Evolutionary conservation across 2,797 vertebrate genomes (phyloP).

Genomic region (Melanotaenia boesemani): DNA sequence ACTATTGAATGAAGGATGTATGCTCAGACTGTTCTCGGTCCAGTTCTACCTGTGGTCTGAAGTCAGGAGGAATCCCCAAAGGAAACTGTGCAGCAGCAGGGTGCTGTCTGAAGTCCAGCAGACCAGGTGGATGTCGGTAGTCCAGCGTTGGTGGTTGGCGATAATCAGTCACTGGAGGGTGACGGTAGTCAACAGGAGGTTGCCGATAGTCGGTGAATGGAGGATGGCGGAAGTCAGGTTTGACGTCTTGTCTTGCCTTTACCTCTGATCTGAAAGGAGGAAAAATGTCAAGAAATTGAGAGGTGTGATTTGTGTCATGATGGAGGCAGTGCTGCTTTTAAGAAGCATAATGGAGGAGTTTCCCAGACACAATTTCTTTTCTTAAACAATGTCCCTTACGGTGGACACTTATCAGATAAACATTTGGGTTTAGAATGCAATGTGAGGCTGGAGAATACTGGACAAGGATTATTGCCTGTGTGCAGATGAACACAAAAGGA

Average conservation of each 20-base stretch:
- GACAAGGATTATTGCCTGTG: slow-evolving; percentile 7
- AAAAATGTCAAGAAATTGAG: slow-evolving; percentile 42
- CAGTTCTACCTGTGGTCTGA: slow-evolving; percentile 83
- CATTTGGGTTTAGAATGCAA: background rate
- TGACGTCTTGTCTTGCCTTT: slow-evolving; percentile 98
- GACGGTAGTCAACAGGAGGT: slow-evolving; percentile 93
- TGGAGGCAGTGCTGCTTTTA: background rate
- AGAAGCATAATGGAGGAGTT: background rate
- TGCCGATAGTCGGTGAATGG: slow-evolving; percentile 98
- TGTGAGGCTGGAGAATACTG: background rate
- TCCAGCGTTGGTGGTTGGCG: slow-evolving; percentile 94
- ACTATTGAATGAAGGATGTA: slow-evolving; percentile 5
- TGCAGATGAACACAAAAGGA: slow-evolving; percentile 33
- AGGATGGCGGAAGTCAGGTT: slow-evolving; percentile 97
- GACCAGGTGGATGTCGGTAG: slow-evolving; percentile 93
- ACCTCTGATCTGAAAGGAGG: slow-evolving; percentile 94
- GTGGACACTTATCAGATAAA: slow-evolving; percentile 11
- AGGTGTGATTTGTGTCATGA: background rate
- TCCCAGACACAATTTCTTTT: background rate
- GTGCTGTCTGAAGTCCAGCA: slow-evolving; percentile 96
- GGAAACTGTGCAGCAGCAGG: slow-evolving; percentile 92
- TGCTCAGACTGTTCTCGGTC: slow-evolving; percentile 6
- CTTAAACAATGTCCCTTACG: background rate
- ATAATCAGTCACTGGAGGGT: slow-evolving; percentile 94
- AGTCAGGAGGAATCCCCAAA: slow-evolving; percentile 86